Evolutionary conservation across 2,888 invertebrate species (phyloP).

Genomic region (Papilio elwesi): DNA sequence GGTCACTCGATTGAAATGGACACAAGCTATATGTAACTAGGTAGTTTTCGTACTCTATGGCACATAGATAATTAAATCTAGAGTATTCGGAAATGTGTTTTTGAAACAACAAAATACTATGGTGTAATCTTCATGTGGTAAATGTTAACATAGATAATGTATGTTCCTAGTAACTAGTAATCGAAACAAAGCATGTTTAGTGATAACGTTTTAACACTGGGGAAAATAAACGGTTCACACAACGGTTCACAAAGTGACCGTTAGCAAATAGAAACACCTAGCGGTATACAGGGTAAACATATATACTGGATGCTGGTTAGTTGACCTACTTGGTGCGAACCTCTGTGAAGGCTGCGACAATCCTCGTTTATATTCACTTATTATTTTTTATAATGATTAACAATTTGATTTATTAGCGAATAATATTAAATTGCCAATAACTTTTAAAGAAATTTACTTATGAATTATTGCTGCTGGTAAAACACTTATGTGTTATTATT

Average conservation of each 20-base stretch:
- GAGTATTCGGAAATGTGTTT: no score
- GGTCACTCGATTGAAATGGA: not conserved
- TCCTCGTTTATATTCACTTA: not conserved
- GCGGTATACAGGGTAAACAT: not conserved
- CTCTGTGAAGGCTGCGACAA: not conserved
- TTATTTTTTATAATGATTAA: not conserved
- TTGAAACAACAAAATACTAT: no score
- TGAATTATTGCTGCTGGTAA: no score
- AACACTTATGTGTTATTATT: no score
- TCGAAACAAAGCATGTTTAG: not conserved
- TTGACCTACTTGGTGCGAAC: not conserved
- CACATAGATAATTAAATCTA: no score
- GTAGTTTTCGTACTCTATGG: no score
- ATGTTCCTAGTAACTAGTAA: not conserved
- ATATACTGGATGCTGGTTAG: not conserved
- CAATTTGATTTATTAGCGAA: no score
- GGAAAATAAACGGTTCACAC: not conserved
- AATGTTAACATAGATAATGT: not conserved
- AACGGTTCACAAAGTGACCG: not conserved
- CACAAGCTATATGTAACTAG: not conserved
- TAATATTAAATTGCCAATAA: no score
- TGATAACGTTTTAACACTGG: not conserved
- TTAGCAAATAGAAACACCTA: not conserved
- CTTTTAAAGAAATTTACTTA: no score
- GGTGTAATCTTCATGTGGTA: no score